A percentile compares a stretch with the other conserved stretches of the same genome.
These are phyloP conservation scores for Metallyticus violacea DNA, from an alignment of 2,888 invertebrate species.

Conservation along the genomic window DNA sequence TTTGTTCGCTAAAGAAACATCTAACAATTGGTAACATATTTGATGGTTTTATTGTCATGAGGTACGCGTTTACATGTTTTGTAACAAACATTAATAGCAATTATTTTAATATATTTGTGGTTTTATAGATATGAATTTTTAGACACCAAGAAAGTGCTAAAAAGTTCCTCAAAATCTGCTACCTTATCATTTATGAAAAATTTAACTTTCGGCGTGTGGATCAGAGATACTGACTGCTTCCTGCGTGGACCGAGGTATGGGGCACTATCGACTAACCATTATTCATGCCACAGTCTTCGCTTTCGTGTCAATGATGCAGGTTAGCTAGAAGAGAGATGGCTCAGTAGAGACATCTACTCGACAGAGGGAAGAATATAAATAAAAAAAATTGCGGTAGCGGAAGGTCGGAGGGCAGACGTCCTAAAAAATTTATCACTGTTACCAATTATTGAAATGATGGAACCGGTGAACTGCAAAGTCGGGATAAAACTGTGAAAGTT, in stretches of 20 bases:
- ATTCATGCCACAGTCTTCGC: neutral
- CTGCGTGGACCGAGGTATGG: neutral
- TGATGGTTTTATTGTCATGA: no score
- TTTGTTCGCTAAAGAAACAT: no score
- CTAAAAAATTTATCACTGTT: neutral
- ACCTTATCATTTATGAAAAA: no score
- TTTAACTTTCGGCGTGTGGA: no score
- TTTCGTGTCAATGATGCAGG: neutral
- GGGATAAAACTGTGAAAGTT: neutral
- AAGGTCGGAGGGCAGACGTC: neutral
- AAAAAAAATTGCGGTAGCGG: neutral
- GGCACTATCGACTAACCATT: neutral
- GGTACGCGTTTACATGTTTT: no score
- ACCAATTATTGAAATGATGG: neutral
- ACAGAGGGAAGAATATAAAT: neutral
- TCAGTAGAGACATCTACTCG: neutral
- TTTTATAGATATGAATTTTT: no score
- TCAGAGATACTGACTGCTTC: no score
- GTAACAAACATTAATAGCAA: no score
- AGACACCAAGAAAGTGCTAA: no score
- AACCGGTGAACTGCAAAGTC: neutral
- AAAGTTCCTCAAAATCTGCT: no score
- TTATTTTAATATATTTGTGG: no score
- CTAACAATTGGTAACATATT: no score
- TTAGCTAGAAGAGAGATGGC: neutral